Conservation (phyloP, 2,113 vertebrate species). For the Pristiophorus japonicus region DNA sequence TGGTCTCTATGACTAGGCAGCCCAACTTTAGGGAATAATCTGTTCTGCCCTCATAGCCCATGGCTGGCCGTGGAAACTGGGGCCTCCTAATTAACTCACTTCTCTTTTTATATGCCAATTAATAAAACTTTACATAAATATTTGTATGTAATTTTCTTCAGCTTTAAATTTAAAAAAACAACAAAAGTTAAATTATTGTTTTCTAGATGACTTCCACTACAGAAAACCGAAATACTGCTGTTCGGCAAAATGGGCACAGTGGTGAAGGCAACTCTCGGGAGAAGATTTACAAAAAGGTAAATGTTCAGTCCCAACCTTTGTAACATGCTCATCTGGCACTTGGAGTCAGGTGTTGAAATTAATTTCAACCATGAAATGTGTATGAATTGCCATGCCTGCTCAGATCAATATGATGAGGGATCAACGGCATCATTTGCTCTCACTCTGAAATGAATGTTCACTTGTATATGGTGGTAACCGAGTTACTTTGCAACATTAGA, state of each 20-base stretch:
- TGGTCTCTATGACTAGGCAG: no score
- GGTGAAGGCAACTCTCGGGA: constrained; percentile 32
- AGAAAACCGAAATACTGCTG: background rate
- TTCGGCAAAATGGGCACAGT: constrained; percentile 31
- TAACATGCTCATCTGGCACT: background rate
- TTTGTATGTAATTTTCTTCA: background rate
- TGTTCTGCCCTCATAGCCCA: background rate
- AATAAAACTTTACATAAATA: background rate
- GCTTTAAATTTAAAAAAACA: no score
- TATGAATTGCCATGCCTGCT: background rate
- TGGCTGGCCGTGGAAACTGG: background rate
- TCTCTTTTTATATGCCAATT: background rate
- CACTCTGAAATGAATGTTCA: background rate
- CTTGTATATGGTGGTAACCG: no score
- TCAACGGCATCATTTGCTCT: background rate
- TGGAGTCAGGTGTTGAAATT: background rate
- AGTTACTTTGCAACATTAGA: background rate
- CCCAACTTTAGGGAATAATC: background rate
- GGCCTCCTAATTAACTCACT: background rate
- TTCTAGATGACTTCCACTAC: constrained; percentile 24
- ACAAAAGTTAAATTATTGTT: background rate
- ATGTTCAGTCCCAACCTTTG: background rate
- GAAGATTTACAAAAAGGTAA: constrained; percentile 36
- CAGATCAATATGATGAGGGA: background rate
- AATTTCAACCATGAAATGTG: background rate